A percentile compares a stretch with the other conserved stretches of the same genome.
Conservation (phyloP, 1,140 invertebrate species). For the Cataglyphis hispanica region DNA sequence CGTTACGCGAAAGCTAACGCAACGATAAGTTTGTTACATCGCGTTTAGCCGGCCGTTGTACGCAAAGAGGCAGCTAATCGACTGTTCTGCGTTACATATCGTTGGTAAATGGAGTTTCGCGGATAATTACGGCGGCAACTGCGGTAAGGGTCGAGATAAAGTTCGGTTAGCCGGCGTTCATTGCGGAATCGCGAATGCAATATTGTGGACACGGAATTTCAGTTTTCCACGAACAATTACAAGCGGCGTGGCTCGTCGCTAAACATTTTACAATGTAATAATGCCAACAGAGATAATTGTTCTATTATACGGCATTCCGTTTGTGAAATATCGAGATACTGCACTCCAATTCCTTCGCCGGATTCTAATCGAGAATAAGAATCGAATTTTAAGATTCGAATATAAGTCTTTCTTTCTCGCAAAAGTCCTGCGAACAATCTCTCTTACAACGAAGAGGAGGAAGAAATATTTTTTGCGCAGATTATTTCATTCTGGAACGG, state of each 20-base stretch:
- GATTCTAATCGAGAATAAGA: not conserved
- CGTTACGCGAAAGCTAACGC: slow-evolving; percentile 42
- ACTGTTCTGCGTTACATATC: slow-evolving; percentile 39
- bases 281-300: slow-evolving; percentile 8
- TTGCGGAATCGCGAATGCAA: slow-evolving; percentile 28
- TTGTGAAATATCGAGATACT: slow-evolving; percentile 7
- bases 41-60: not conserved
- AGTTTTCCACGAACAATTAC: slow-evolving; percentile 11
- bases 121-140: slow-evolving; percentile 37
- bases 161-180: slow-evolving; percentile 29
- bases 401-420: slow-evolving; percentile 4
- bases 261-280: slow-evolving; percentile 8
- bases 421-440: slow-evolving; percentile 61
- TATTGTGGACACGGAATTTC: slow-evolving; percentile 11
- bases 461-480: slow-evolving; percentile 61
- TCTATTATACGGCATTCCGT: slow-evolving; percentile 20
- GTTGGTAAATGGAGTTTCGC: slow-evolving; percentile 49
- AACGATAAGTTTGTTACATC: slow-evolving; percentile 55
- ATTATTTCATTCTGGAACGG: slow-evolving; percentile 62
- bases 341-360: not conserved
- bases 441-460: slow-evolving; percentile 39
- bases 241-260: not conserved
- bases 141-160: slow-evolving; percentile 11
- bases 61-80: slow-evolving; percentile 43
- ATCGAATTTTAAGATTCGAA: not conserved